Base-by-base conservation (phyloP, 2,888 invertebrate species). In the Oligia strigilis region DNA sequence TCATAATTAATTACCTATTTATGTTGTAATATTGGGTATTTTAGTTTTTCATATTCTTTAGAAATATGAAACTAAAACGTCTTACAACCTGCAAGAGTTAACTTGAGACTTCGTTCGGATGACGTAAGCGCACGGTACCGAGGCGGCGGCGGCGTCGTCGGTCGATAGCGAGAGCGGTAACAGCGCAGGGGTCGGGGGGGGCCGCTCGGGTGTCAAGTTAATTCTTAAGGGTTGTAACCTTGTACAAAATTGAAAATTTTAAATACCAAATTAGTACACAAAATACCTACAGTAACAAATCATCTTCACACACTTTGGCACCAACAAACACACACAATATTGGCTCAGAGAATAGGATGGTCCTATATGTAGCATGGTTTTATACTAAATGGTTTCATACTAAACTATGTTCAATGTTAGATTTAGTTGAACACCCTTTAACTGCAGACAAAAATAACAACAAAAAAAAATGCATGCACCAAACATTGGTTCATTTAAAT, bases 281-380 rank as follows among this genome's bases (percentile, higher is more conserved):
- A 49, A n/a, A 14, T 49, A 66, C 17, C 3, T n/a, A 77, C 19
- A 69, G 49, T 66, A 75, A 77, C 60, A 76, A 81, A 58, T 82
- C 69, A 77, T 74, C 1, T 73, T 79, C 77, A 86, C 77, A 80
- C 84, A 78, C 58, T 58, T 74, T 80, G 58, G 69, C 62, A 86
- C 55, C 82, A 43, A 75, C 65, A 75, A 14, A 65, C 46, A 77
- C 67, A 73, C 36, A 78, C 67, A 74, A 73, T 78, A 77, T 81
- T 77, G 55, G 60, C 66, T 81, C 71, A 77, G 78, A 85, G 88
- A 86, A 89, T 80, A 87, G 90, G 82, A 88, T 89, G 90, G 90
- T 90, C 58, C 69, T 81, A 76, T 66, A 72, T 81, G 55, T 80
- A 66, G 88, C 87, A 88, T 89, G 90, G 69, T 83, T 65, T 86